Evolutionary conservation across 2,113 vertebrate genomes (phyloP).

Genomic region (Sapayoa aenigma): DNA sequence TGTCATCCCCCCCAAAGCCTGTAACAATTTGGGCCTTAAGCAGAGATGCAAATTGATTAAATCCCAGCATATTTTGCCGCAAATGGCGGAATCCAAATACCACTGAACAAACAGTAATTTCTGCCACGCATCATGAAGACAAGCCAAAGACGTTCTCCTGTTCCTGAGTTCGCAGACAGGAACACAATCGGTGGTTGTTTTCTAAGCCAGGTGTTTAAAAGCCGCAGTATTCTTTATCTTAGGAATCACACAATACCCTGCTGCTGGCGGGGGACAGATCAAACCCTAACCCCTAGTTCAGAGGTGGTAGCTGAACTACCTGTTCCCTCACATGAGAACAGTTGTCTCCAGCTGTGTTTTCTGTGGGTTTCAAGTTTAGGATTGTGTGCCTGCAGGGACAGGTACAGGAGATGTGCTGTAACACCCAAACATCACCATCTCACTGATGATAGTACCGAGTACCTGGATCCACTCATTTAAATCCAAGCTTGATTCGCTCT

Average conservation of each 20-base stretch:
- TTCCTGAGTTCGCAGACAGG: neutral
- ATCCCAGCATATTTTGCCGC: slow-evolving; percentile 44
- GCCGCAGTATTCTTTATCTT: neutral
- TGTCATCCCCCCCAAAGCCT: slow-evolving; percentile 51
- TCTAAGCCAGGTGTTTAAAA: neutral
- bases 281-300: neutral
- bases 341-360: neutral
- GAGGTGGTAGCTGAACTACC: neutral
- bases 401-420: neutral
- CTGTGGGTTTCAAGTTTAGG: too few species aligned
- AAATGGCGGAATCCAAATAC: slow-evolving; percentile 15
- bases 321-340: neutral
- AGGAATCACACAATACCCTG: neutral
- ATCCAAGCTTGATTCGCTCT: neutral
- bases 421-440: neutral
- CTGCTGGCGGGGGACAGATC: neutral
- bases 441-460: rapidly evolving
- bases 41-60: slow-evolving; percentile 53
- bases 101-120: neutral
- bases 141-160: neutral
- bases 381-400: too few species aligned
- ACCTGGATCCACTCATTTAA: neutral
- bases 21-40: slow-evolving; percentile 39
- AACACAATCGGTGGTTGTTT: neutral
- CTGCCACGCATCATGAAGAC: neutral